Evolutionary conservation across 2,888 invertebrate species (phyloP), one percentile per base, ranked within the genome.

Genomic region (Eristalis arbustorum): DNA sequence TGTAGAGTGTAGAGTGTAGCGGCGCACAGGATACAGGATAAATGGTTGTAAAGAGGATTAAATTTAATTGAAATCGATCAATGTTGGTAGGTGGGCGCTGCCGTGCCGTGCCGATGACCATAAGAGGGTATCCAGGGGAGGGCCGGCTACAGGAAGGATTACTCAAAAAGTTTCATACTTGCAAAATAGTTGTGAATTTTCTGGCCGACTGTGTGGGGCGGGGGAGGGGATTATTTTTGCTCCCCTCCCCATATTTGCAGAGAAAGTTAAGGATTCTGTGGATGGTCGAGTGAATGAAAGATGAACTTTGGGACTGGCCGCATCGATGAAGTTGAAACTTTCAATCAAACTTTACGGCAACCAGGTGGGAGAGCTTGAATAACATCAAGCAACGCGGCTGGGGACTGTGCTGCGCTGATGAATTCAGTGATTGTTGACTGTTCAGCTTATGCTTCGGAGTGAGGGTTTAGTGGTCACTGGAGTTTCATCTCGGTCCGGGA

Each of bases 11-110:
- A 25, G n/a, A n/a, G n/a, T n/a, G n/a, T n/a, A n/a, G n/a, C n/a
- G n/a, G 59, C 25, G 23, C 25, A 31, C 8, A 14, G 25, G 14
- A 25, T 25, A 59, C 59, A 13, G 59, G 59, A 25, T 61, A 42
- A 63, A 18, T 11, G 63, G 11, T 63, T 63, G 42, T 11, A 67
- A 76, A 76, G 67, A 67, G 75, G 75, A 76, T 76, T 76, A 76
- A 76, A 67, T 22, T 76, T 68, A 76, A 76, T 76, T 76, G 75
- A 61, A 76, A 76, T 68, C 67, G 75, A 76, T 76, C 42, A 49
- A 18, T 8, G 49, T 8, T 14, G 3, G 25, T 13, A 13, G 56
- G 14, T 25, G 59, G 59, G 59, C 14, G 8, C 18, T 18, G n/a
- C n/a, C n/a, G n/a, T n/a, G n/a, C 25, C 1, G 42, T 42, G 42